phyloP scores from a whole-genome alignment of 2,888 invertebrate species.

The Tipula unca region DNA sequence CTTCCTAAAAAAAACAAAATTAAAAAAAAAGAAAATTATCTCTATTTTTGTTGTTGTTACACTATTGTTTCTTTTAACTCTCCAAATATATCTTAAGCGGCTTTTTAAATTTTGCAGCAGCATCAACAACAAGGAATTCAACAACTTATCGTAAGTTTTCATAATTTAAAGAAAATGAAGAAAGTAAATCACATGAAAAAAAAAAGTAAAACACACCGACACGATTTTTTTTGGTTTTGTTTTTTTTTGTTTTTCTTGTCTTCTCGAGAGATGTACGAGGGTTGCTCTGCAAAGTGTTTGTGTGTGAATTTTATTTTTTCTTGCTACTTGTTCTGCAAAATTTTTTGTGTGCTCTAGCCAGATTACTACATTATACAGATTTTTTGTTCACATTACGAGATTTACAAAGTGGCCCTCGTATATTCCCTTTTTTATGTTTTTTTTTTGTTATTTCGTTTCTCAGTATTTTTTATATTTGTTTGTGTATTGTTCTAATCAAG shows the following conservation, averaged over 20 bases:
- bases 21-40: not conserved
- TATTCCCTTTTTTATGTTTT: not conserved
- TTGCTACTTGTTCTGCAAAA: not conserved
- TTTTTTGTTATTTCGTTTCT: not conserved
- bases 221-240: slow-evolving; percentile 25
- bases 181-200: slow-evolving; percentile 18
- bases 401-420: slow-evolving; percentile 8
- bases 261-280: not conserved
- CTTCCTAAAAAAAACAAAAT: slow-evolving; percentile 20
- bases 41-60: slow-evolving; percentile 21
- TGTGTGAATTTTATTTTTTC: not conserved
- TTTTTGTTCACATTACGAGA: not conserved
- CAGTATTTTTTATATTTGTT: not conserved
- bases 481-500: not conserved
- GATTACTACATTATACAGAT: not conserved
- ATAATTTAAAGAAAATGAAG: slow-evolving; percentile 21
- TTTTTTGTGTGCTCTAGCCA: not conserved
- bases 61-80: slow-evolving; percentile 22
- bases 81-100: slow-evolving; percentile 19
- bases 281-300: slow-evolving; percentile 8
- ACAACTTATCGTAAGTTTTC: slow-evolving; percentile 81
- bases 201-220: slow-evolving; percentile 1
- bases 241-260: slow-evolving; percentile 39
- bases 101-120: slow-evolving; percentile 54
- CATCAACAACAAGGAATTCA: slow-evolving; percentile 88